Conservation (phyloP, 2,113 vertebrate species). For the Fregetta grallaria region DNA sequence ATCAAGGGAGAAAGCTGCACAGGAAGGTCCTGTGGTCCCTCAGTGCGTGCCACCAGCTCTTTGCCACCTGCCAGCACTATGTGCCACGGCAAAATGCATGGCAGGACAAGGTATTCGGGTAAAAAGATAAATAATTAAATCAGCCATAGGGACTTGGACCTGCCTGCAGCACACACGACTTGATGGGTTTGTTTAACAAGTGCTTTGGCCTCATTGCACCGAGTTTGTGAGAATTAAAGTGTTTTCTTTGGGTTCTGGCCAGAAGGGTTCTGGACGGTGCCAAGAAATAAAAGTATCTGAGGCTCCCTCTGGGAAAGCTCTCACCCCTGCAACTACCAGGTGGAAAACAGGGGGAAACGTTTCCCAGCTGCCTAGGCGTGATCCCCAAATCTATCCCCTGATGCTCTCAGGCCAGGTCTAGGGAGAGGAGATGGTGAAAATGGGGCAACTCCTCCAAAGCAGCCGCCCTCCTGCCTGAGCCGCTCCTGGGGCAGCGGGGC, state of each 20-base stretch:
- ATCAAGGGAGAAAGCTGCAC: background rate
- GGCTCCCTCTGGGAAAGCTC: background rate
- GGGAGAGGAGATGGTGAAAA: background rate
- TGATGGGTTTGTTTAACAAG: background rate
- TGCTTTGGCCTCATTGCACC: background rate
- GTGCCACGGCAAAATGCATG: accelerated
- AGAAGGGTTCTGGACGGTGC: background rate
- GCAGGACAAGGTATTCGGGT: background rate
- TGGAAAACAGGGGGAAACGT: background rate
- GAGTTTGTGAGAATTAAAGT: background rate
- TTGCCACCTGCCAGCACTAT: background rate
- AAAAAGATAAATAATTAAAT: background rate
- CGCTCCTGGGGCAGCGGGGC: background rate
- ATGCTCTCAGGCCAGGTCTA: background rate
- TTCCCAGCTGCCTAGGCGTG: background rate
- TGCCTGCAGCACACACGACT: background rate
- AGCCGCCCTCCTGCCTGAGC: background rate
- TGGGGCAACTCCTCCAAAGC: background rate
- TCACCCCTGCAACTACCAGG: too few species aligned
- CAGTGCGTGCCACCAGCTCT: accelerated
- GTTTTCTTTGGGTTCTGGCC: background rate
- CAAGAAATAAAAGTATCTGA: background rate
- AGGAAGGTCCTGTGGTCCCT: background rate
- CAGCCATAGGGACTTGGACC: background rate
- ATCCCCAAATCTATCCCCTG: background rate